Base-by-base conservation (phyloP, 1,140 invertebrate species). In the Portunus trituberculatus region DNA sequence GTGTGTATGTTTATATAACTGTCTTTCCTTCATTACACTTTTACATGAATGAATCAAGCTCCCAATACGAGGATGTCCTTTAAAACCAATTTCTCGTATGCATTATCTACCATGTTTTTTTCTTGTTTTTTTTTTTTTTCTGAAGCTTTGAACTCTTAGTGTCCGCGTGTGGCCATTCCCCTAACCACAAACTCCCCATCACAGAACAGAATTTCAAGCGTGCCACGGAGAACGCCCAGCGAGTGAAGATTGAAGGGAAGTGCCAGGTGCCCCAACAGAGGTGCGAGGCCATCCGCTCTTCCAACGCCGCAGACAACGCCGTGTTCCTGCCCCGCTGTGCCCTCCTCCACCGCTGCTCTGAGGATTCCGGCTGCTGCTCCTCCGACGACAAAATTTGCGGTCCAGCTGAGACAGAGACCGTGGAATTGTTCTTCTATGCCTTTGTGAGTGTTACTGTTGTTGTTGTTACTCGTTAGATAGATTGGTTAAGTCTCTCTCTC, bases 281-380 rank as follows among this genome's bases (percentile, higher is more conserved):
- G 8, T 94, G 93, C 39, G 87, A 90, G 59, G 25, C 28, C 3
- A 84, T 93, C 25, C 39, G 20, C 14, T 84, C 92, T 4, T 31
- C 31, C 10, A 6, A 84, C 6, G 20, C 32, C 48, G 12, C 48
- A 3, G 29, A 29, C 39, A n/a, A 8, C 59, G 14, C 76, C 0
- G 83, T 31, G 10, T 91, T 46, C 59, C 82, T 59, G 87, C 93
- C 93, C 29, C 59, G 93, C 59, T 94, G 93, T 12, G 93, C 93
- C 6, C 93, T 94, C 0, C 88, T 94, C 16, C 93, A 94, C 88
- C 87, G 93, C 20, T 94, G 93, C 39, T 52, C 59, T 0, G 87
- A 94, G 4, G 93, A 91, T 28, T 39, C 93, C n/a, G 93, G 93
- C 59, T 94, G 93, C 39, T 94, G 93, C 93, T 67, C 28, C 87